Evolutionary conservation across 1,140 invertebrate genomes (phyloP).

Genomic region (Apocrypta bakeri): DNA sequence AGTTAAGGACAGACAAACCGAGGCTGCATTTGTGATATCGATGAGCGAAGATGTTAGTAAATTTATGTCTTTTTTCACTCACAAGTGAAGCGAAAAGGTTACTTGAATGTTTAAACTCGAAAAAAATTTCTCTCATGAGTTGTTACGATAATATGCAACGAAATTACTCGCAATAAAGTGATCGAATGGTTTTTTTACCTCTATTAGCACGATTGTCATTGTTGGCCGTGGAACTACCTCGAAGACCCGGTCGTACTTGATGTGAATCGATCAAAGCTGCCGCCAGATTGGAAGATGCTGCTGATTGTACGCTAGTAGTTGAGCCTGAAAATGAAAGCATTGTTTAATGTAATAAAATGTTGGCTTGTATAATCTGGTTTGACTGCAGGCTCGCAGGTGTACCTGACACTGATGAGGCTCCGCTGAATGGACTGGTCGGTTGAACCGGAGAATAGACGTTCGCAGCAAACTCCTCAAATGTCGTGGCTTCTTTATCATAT

Average conservation of each 20-base stretch:
- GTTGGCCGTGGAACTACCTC: conserved; percentile 65
- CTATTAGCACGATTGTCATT: conserved; percentile 71
- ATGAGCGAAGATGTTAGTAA: conserved; percentile 45
- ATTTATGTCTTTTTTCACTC: conserved; percentile 9
- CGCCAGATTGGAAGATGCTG: conserved; percentile 73
- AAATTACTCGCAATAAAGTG: not conserved
- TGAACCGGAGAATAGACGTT: conserved; percentile 88
- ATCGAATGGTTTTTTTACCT: conserved; percentile 61
- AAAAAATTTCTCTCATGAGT: not conserved
- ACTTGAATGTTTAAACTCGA: not conserved
- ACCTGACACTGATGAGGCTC: conserved; percentile 71
- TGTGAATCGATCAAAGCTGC: conserved; percentile 76
- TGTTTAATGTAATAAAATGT: conserved; percentile 19
- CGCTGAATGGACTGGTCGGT: conserved; percentile 73
- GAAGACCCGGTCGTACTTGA: conserved; percentile 67
- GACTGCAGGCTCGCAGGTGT: conserved; percentile 39
- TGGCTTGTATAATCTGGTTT: too few relatives aligned
- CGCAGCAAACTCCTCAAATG: conserved; percentile 93
- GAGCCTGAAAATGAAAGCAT: conserved; percentile 63
- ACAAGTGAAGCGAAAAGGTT: not conserved
- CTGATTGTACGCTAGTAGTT: conserved; percentile 70
- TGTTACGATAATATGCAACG: conserved; percentile 21
- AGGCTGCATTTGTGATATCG: conserved; percentile 24
- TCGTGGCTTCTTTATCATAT: conserved; percentile 90
- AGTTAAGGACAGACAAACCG: conserved; percentile 34